A percentile compares a stretch with the other conserved stretches of the same genome.
Evolutionary conservation across 2,888 invertebrate species (phyloP).

Genomic region (Digitonthophagus gazella): DNA sequence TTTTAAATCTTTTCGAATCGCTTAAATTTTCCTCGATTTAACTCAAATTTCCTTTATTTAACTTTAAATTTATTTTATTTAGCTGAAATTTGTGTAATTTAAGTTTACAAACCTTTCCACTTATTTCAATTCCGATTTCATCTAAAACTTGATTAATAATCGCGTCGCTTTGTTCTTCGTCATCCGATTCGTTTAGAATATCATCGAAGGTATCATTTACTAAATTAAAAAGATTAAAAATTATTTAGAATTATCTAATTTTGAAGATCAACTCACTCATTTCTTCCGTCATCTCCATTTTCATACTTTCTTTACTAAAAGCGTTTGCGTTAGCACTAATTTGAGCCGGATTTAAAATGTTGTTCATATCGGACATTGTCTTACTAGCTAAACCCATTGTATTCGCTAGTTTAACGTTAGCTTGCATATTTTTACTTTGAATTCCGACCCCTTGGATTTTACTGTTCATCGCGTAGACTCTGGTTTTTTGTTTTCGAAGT

Average conservation of each 20-base stretch:
- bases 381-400: slow-evolving; percentile 88
- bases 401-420: slow-evolving; percentile 81
- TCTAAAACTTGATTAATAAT: slow-evolving; percentile 90
- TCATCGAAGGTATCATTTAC: slow-evolving; percentile 90
- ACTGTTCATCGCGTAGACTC: slow-evolving; percentile 78
- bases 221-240: slow-evolving; percentile 46
- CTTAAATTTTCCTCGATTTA: too few species aligned
- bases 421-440: slow-evolving; percentile 87
- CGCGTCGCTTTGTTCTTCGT: slow-evolving; percentile 85
- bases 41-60: too few species aligned
- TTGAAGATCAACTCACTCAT: slow-evolving; percentile 69
- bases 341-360: slow-evolving; percentile 80
- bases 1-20: not conserved
- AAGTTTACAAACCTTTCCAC: slow-evolving; percentile 74
- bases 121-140: slow-evolving; percentile 94
- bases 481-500: slow-evolving; percentile 81
- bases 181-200: slow-evolving; percentile 83
- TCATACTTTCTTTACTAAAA: slow-evolving; percentile 79
- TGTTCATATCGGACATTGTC: slow-evolving; percentile 87
- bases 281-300: slow-evolving; percentile 95
- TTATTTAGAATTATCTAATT: not conserved
- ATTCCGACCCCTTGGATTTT: slow-evolving; percentile 76
- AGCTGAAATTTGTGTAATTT: too few species aligned
- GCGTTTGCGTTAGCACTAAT: slow-evolving; percentile 79
- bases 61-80: too few species aligned